phyloP scores from a whole-genome alignment of 2,888 invertebrate species.

The Endotricha flammealis region DNA sequence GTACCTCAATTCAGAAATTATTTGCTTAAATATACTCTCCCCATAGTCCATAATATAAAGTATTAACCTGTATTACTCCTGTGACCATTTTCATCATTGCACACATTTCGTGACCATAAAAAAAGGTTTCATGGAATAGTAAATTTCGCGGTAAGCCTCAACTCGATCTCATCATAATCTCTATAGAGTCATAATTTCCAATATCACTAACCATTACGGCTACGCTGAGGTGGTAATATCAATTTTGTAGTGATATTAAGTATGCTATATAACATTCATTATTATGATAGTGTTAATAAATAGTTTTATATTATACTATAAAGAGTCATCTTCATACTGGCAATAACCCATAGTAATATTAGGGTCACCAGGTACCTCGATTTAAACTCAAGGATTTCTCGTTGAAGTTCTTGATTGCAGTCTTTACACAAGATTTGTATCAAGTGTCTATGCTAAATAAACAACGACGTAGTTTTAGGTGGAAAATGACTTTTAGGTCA shows the following conservation, averaged over 20 bases:
- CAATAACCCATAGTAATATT: no score
- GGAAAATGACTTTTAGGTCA: no score
- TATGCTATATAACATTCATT: background rate
- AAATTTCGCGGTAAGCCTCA: slow-evolving; percentile 28
- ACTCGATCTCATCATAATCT: slow-evolving; percentile 21
- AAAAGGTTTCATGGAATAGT: slow-evolving; percentile 33
- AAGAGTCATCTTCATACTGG: no score
- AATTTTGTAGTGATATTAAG: slow-evolving; percentile 12
- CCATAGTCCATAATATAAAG: slow-evolving; percentile 20
- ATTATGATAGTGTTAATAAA: background rate
- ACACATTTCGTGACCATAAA: slow-evolving; percentile 36
- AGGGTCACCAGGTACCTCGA: no score
- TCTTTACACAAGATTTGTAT: no score
- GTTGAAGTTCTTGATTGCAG: no score
- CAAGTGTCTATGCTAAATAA: no score
- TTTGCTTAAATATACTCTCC: slow-evolving; percentile 10
- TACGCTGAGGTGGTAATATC: slow-evolving; percentile 18
- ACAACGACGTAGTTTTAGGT: no score
- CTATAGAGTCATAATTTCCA: slow-evolving; percentile 39
- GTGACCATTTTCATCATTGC: slow-evolving; percentile 27
- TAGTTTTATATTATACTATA: no score
- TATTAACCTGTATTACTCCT: slow-evolving; percentile 26
- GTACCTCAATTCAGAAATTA: slow-evolving; percentile 10
- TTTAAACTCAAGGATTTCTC: no score
- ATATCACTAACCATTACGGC: slow-evolving; percentile 33